Percentiles rank a stretch among this genome's conserved stretches.
Evolutionary conservation across 2,113 vertebrate species (phyloP).

Genomic region (Crotalus horridus): DNA sequence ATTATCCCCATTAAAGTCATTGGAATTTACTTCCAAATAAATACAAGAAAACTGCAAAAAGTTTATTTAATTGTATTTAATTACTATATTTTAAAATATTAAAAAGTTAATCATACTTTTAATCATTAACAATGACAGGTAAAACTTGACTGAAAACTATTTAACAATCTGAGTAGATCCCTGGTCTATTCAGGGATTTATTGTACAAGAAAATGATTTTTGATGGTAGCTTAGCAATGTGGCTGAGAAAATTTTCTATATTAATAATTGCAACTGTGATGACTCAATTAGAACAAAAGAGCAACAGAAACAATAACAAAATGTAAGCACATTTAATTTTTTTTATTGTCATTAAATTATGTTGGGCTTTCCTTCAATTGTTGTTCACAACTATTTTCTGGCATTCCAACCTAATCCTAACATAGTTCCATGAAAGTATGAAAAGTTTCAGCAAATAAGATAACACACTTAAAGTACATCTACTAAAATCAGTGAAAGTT

Average conservation of each 20-base stretch:
- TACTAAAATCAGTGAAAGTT: not conserved
- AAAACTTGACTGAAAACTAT: not conserved
- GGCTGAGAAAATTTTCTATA: not conserved
- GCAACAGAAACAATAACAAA: not conserved
- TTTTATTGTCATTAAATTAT: not conserved
- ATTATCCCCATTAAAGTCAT: not conserved
- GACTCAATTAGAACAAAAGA: not conserved
- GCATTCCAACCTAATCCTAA: slow-evolving; percentile 24
- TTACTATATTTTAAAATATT: not conserved
- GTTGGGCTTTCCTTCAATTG: not conserved
- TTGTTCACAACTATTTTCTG: not conserved
- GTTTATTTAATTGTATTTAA: not conserved
- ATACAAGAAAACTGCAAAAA: not conserved
- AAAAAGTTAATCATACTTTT: not conserved
- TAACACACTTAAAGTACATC: not conserved
- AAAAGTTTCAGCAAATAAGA: not conserved
- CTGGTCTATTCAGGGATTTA: not conserved
- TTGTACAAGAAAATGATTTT: not conserved
- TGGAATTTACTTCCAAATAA: not conserved
- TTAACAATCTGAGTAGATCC: not conserved
- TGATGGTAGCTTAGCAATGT: not conserved
- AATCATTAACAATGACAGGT: not conserved
- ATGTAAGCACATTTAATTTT: not conserved
- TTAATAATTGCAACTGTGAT: not conserved
- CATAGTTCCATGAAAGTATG: not conserved